Evolutionary conservation across 2,797 vertebrate species (phyloP), one percentile per base, ranked within the genome.

Genomic region (Hipposideros larvatus): DNA sequence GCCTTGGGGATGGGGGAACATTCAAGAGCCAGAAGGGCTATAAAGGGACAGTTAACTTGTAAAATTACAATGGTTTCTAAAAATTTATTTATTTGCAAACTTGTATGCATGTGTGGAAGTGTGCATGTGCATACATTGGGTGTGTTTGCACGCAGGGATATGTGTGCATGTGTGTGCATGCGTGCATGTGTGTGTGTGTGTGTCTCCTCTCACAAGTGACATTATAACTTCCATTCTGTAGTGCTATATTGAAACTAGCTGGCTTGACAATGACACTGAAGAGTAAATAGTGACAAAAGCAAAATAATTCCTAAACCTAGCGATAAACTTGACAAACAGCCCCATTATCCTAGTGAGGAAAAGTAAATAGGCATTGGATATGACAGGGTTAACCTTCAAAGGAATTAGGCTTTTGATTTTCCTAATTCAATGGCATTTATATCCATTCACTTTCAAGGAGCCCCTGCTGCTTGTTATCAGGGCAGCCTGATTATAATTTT

Each of bases 401-500:
- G 77, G 75, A 73, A 86, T 87, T 59, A 70, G 79, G 65, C 63
- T 79, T 85, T 74, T 13, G 73, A 22, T 68, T 94, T 91, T 22
- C 92, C 85, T 86, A 74, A 95, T 95, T 96, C 93, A 75, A 31
- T 51, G 59, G 83, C 92, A 37, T 86, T 96, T 87, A 46, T 26
- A 31, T 43, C 46, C 68, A 63, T 88, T 96, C 91, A 78, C 11
- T 94, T 90, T 87, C 91, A 61, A 94, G 92, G 87, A 96, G 55
- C 43, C 91, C 89, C 73, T 1, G 24, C 84, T 85, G 91, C 87
- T 90, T 78, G 55, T 90, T 96, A 93, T 88, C 78, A 86, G 92
- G 91, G 95, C 51, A 82, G 96, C 77, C 73, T 71, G 96, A 95
- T 96, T 91, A 97, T 97, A 96, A 97, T 97, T 97, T 97, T 82